phyloP scores from a whole-genome alignment of 2,888 invertebrate species.

The Tridacna crocea region DNA sequence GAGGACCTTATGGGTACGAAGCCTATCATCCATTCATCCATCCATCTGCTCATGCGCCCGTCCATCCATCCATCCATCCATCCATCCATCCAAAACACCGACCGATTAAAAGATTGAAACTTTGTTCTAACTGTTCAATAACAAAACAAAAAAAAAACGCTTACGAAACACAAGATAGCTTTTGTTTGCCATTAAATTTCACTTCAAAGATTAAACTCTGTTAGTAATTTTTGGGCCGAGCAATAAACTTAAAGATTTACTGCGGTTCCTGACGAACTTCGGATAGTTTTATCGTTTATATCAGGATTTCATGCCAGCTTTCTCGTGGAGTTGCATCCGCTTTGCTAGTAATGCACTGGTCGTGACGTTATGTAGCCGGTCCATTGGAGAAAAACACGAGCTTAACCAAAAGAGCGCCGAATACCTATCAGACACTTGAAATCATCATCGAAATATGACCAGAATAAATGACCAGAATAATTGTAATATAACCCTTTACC shows the following conservation, averaged over 20 bases:
- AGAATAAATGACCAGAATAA: no score
- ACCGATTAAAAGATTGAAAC: not conserved
- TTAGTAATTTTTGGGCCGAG: not conserved
- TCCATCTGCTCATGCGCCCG: no score
- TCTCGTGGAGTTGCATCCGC: not conserved
- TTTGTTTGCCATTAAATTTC: not conserved
- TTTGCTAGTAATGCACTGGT: not conserved
- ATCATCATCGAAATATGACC: no score
- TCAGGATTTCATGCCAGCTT: not conserved
- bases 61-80: no score
- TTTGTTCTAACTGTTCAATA: not conserved
- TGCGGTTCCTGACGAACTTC: not conserved
- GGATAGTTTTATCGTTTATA: not conserved
- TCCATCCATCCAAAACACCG: not conserved
- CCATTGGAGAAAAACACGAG: no score
- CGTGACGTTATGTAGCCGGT: not conserved
- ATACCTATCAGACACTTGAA: no score
- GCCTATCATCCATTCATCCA: no score
- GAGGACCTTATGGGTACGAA: no score
- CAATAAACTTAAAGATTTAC: not conserved
- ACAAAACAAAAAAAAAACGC: not conserved
- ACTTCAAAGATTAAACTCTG: not conserved
- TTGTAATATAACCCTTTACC: no score
- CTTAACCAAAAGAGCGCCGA: no score
- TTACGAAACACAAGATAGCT: not conserved